Conservation (phyloP, 2,113 vertebrate genomes). For the Sebastes fasciatus region DNA sequence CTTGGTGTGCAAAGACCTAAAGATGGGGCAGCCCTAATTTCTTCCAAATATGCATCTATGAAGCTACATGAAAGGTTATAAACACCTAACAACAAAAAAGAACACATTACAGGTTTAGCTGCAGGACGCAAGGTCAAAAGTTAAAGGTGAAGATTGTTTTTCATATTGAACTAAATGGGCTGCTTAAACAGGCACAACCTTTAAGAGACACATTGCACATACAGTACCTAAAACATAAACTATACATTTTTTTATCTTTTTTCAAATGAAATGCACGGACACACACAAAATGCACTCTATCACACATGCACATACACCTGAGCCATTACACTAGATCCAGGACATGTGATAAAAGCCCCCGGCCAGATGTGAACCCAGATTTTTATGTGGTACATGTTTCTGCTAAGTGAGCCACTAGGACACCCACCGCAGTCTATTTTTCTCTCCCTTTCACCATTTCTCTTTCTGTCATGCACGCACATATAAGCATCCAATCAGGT, state of each 20-base stretch:
- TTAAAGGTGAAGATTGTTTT: conserved; percentile 20
- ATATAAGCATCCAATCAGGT: conserved; percentile 19
- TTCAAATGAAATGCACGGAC: conserved; percentile 4
- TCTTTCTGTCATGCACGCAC: conserved; percentile 20
- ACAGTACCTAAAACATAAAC: conserved; percentile 15
- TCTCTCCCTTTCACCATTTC: conserved; percentile 25
- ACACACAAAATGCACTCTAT: conserved; percentile 7
- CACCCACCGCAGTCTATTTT: conserved; percentile 46
- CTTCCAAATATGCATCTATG: background rate
- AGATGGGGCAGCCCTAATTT: background rate
- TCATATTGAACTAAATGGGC: background rate
- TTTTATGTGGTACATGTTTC: conserved; percentile 57
- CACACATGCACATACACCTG: conserved; percentile 23
- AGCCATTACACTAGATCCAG: conserved; percentile 43
- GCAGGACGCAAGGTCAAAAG: background rate
- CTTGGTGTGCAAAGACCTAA: too few relatives aligned
- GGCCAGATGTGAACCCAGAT: conserved; percentile 65
- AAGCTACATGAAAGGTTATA: background rate
- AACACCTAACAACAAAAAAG: background rate
- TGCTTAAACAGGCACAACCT: conserved; percentile 4
- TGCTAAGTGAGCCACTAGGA: conserved; percentile 58
- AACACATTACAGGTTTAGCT: background rate
- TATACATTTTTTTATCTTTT: background rate
- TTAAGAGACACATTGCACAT: background rate
- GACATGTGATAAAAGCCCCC: conserved; percentile 56